phyloP scores from a whole-genome alignment of 1,140 invertebrate genomes.

The Mesaphorura yosii region DNA sequence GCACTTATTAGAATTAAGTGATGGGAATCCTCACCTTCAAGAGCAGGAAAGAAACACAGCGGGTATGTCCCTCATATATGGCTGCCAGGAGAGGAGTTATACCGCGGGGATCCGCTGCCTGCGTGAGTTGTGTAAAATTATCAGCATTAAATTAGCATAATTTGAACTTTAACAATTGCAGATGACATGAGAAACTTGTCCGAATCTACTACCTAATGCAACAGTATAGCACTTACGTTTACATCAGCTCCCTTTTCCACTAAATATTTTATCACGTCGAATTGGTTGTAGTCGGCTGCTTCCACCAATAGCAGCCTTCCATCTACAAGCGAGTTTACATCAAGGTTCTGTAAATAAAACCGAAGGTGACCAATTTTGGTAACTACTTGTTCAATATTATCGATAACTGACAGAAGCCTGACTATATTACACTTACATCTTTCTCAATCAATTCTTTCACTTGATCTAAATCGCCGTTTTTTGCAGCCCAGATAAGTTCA shows the following conservation, averaged over 20 bases:
- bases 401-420: too few species aligned
- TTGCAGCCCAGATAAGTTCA: constrained; percentile 82
- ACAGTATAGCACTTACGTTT: constrained; percentile 58
- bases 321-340: constrained; percentile 74
- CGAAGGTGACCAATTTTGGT: too few species aligned
- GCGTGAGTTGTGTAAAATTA: constrained; percentile 36
- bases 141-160: not conserved
- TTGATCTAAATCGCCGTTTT: constrained; percentile 85
- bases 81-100: constrained; percentile 83
- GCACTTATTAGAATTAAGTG: too few species aligned
- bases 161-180: not conserved
- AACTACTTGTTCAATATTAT: too few species aligned
- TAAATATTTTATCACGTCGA: constrained; percentile 76
- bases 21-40: constrained; percentile 72
- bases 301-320: constrained; percentile 73
- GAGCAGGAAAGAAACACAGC: constrained; percentile 74
- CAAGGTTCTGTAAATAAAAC: constrained; percentile 51
- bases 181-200: not conserved
- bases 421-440: constrained; percentile 54
- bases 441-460: constrained; percentile 75
- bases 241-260: constrained; percentile 78
- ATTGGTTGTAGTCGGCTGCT: constrained; percentile 90
- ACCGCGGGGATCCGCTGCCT: constrained; percentile 84
- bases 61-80: constrained; percentile 89
- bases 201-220: not conserved